These are phyloP conservation scores for Clamator glandarius DNA, from an alignment of 2,797 vertebrate genomes.

Conservation along the genomic window DNA sequence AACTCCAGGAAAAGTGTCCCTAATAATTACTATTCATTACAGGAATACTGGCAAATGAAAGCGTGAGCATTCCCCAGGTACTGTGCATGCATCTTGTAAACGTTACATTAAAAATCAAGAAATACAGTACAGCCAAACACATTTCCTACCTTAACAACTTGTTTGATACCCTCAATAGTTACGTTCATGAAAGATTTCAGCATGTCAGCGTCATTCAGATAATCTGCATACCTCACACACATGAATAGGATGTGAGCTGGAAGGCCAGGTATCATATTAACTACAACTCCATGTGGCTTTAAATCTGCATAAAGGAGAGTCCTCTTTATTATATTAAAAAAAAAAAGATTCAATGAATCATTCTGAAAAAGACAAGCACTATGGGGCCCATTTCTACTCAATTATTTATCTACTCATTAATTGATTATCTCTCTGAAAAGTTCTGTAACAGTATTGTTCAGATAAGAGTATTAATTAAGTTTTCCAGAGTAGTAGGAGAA, in stretches of 20 bases:
- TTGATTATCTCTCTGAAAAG: background rate
- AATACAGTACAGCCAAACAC: background rate
- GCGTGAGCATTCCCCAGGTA: background rate
- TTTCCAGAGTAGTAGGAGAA: background rate
- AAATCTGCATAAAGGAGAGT: conserved; percentile 80
- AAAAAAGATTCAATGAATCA: background rate
- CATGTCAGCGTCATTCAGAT: conserved; percentile 87
- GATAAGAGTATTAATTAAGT: background rate
- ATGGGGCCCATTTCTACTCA: background rate
- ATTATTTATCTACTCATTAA: background rate
- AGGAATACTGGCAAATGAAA: background rate
- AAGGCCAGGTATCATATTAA: conserved; percentile 93
- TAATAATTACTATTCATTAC: background rate
- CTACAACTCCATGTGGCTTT: conserved; percentile 93
- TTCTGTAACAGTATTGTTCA: background rate
- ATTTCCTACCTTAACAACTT: conserved; percentile 84
- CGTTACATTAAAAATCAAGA: background rate
- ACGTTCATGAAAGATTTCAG: conserved; percentile 92
- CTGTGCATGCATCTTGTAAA: background rate
- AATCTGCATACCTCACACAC: conserved; percentile 93
- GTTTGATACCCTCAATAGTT: conserved; percentile 86
- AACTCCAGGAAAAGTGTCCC: background rate
- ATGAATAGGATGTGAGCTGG: conserved; percentile 94
- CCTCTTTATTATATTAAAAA: background rate
- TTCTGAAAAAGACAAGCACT: background rate